Evolutionary conservation across 2,113 vertebrate genomes (phyloP), one percentile per base, ranked within the genome.

Genomic region (Chamaea fasciata): DNA sequence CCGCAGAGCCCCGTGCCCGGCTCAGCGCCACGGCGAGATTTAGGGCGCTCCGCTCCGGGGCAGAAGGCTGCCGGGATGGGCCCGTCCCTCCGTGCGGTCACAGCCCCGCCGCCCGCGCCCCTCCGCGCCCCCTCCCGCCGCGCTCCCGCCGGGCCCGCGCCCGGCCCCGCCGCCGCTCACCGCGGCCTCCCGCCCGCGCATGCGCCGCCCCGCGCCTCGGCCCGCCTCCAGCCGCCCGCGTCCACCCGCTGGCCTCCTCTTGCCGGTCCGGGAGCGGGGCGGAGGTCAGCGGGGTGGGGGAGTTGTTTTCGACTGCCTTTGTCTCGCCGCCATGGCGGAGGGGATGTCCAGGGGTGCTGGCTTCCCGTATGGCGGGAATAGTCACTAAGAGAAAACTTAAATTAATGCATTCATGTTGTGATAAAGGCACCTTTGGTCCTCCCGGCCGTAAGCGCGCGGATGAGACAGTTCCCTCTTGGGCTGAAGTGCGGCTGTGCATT

Each of bases 291-390:
- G 27, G 8, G 5, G 8, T 2, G 6, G 0, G 0, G 4, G 3
- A 3, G 2, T 1, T 2, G 13, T 1, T 1, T 13, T 8, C 2
- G 0, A 1, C 2, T 20, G 26, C 0, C 0, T 11, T 6, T 6
- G 13, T 3, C 2, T 22, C 5, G 21, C 3, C 2, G 15, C 3
- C 3, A 0, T 6, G 9, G 8, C 4, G 2, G 7, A 10, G 24
- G 14, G 9, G 0, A 0, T 12, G 0, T 24, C 0, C 1, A 1
- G 5, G 2, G 4, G 1, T 4, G 6, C 3, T 1, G 17, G 15
- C 10, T 46, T 52, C 5, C 4, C 3, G 2, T 15, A 3, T 35
- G 30, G 23, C 4, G 2, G 28, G 31, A 15, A 9, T 7, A 39
- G 26, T 13, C 27, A 7, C 28, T 2, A 2, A 15, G 39, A 10